Percentiles rank a stretch among this genome's conserved stretches.
These are phyloP conservation scores for Dreissena rostriformis DNA, from an alignment of 1,140 invertebrate genomes.

Conservation along the genomic window DNA sequence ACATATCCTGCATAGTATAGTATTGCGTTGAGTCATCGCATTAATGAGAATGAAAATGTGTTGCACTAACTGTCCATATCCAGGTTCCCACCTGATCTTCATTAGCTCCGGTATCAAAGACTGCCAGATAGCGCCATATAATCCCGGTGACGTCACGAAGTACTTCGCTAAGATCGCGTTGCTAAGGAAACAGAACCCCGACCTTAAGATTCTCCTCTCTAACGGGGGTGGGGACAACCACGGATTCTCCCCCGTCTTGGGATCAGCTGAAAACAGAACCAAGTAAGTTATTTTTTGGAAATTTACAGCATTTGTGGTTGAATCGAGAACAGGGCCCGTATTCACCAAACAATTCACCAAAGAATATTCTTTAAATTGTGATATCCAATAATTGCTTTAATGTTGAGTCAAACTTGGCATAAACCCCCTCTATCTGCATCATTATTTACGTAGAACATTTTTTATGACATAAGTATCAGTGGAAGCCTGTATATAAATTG, in stretches of 20 bases:
- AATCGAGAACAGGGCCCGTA: background rate
- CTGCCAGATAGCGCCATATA: slow-evolving; percentile 14
- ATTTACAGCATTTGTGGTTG: background rate
- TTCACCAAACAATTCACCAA: background rate
- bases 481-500: no score
- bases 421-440: no score
- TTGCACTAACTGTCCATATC: background rate
- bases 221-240: slow-evolving; percentile 29
- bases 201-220: slow-evolving; percentile 44
- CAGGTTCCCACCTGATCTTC: slow-evolving; percentile 51
- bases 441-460: no score
- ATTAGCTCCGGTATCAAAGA: slow-evolving; percentile 25
- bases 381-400: no score
- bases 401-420: no score
- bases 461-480: no score
- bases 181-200: slow-evolving; percentile 40
- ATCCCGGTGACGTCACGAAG: slow-evolving; percentile 16
- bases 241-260: slow-evolving; percentile 21
- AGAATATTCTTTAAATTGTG: no score
- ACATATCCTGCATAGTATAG: background rate
- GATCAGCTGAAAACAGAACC: slow-evolving; percentile 20
- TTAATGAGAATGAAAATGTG: background rate
- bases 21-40: background rate
- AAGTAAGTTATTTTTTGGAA: slow-evolving; percentile 23
- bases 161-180: slow-evolving; percentile 52